These are phyloP conservation scores for Rallus crepitans DNA, from an alignment of 2,797 vertebrate species.

Conservation along the genomic window DNA sequence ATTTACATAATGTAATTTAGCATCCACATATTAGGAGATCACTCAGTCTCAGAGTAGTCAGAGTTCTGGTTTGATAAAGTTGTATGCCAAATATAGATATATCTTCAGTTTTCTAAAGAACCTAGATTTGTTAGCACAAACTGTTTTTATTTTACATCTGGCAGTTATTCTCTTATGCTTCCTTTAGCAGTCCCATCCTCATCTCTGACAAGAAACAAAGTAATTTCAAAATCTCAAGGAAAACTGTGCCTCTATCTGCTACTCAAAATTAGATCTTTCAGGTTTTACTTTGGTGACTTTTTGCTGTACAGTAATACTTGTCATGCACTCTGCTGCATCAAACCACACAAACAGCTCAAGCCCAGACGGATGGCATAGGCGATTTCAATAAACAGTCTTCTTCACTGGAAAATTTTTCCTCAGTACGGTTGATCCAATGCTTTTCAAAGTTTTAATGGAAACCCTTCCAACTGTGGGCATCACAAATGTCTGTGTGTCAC, in stretches of 20 bases:
- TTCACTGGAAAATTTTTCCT: background rate
- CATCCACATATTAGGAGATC: background rate
- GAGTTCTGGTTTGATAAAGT: background rate
- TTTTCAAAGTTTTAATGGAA: background rate
- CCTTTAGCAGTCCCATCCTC: background rate
- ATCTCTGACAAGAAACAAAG: background rate
- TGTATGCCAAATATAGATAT: background rate
- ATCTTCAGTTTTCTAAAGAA: background rate
- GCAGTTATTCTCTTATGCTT: background rate
- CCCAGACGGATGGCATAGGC: background rate
- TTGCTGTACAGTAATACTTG: background rate
- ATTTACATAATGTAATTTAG: background rate
- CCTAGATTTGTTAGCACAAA: background rate
- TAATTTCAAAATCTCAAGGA: background rate
- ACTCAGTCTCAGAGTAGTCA: background rate
- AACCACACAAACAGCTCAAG: background rate
- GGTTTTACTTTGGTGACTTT: background rate
- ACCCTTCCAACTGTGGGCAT: background rate
- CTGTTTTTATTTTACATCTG: background rate
- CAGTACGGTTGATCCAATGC: background rate
- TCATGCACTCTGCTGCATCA: background rate
- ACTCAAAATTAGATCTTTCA: background rate
- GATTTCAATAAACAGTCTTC: background rate
- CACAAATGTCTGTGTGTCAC: background rate
- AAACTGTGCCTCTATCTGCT: background rate